Conservation (phyloP, 2,113 vertebrate species). For the Psittacus erithacus region DNA sequence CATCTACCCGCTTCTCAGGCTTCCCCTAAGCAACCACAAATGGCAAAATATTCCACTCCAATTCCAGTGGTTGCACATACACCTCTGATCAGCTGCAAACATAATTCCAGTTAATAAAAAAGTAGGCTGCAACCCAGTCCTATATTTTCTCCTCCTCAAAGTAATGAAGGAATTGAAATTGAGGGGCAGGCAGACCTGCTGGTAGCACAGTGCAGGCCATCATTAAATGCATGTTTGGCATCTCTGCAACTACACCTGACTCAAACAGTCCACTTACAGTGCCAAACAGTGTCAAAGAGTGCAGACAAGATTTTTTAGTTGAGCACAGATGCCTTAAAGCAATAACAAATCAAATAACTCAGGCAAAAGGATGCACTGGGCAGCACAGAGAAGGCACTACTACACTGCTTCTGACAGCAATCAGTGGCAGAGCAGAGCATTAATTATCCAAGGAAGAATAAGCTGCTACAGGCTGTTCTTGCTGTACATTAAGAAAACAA, state of each 20-base stretch:
- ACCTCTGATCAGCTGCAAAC: neutral
- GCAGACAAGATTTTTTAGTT: neutral
- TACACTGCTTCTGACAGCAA: neutral
- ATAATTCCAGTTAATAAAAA: neutral
- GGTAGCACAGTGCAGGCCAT: neutral
- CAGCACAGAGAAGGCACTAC: rapidly evolving
- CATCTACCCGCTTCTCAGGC: neutral
- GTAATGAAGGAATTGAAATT: neutral
- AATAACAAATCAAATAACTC: neutral
- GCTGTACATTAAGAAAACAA: neutral
- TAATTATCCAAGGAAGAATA: neutral
- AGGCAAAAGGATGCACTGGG: neutral
- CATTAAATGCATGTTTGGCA: neutral
- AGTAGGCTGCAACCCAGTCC: neutral
- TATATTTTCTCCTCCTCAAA: neutral
- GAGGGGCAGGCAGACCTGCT: neutral
- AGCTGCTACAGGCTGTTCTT: slow-evolving; percentile 9
- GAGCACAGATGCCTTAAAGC: slow-evolving; percentile 4
- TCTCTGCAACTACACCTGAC: neutral
- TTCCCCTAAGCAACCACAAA: neutral
- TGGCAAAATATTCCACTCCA: neutral
- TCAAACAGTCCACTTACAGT: neutral
- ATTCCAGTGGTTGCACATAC: neutral
- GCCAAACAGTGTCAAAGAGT: neutral
- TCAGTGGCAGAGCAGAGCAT: neutral